A percentile compares a stretch with the other conserved stretches of the same genome.
phyloP scores from a whole-genome alignment of 2,888 invertebrate species.

The Griposia aprilina region DNA sequence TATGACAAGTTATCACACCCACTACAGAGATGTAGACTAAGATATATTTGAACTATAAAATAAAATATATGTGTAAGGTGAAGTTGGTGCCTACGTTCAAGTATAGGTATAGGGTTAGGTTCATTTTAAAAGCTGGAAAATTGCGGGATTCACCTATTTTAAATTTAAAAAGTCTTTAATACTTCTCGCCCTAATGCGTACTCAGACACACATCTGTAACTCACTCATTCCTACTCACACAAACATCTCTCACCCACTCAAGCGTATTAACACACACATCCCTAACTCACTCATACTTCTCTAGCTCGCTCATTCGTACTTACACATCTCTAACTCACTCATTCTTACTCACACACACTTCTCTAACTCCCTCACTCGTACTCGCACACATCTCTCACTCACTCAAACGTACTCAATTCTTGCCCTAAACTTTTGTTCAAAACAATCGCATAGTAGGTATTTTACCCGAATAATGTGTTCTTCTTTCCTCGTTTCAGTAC shows the following conservation, averaged over 20 bases:
- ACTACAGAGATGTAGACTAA: background rate
- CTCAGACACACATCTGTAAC: no score
- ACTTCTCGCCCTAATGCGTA: background rate
- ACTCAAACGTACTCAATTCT: background rate
- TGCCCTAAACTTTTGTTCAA: background rate
- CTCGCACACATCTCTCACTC: background rate
- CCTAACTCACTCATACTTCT: background rate
- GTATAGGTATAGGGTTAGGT: background rate
- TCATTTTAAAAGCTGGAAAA: background rate
- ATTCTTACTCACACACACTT: background rate
- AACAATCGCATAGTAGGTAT: background rate
- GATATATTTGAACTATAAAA: background rate
- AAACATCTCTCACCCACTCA: no score
- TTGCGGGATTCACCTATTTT: background rate
- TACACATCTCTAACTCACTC: background rate
- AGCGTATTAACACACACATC: no score
- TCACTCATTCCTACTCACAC: no score
- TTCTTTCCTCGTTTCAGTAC: no score
- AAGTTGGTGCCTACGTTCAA: background rate
- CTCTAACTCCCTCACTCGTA: background rate
- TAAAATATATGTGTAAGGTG: background rate
- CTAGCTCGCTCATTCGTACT: no score
- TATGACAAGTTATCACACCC: constrained; percentile 45
- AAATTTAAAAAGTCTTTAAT: background rate
- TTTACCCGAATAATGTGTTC: no score